A percentile compares a stretch with the other conserved stretches of the same genome.
phyloP scores from a whole-genome alignment of 2,113 vertebrate species.

The Australoheros scitulus region DNA sequence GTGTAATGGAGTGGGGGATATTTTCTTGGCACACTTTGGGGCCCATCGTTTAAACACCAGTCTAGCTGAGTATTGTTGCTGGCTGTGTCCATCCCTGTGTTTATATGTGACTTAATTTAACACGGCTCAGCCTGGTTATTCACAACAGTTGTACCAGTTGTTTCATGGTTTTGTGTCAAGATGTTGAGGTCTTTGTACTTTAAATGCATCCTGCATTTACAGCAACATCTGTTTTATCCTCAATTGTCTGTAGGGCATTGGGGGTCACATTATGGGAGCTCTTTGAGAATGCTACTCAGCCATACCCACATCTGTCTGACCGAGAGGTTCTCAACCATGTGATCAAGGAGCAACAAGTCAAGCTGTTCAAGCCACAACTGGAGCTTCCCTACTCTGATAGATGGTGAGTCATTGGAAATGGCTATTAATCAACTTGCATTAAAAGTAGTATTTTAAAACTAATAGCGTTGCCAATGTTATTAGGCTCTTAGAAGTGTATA shows the following conservation, averaged over 20 bases:
- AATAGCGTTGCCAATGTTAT: not conserved
- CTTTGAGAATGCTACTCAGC: slow-evolving; percentile 86
- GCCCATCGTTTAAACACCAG: not conserved
- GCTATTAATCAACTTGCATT: not conserved
- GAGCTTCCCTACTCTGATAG: slow-evolving; percentile 93
- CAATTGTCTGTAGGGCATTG: slow-evolving; percentile 83
- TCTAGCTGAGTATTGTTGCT: not conserved
- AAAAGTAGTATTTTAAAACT: not conserved
- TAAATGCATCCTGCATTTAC: too few relatives aligned
- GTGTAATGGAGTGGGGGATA: not conserved
- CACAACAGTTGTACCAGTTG: too few relatives aligned
- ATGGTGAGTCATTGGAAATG: slow-evolving; percentile 82
- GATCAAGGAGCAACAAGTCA: slow-evolving; percentile 90
- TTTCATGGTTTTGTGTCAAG: too few relatives aligned
- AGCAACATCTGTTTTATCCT: not conserved
- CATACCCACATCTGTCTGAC: slow-evolving; percentile 89
- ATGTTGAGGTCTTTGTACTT: too few relatives aligned
- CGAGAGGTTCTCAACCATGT: slow-evolving; percentile 91
- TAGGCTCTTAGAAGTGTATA: not conserved
- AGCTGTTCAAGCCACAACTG: slow-evolving; percentile 88
- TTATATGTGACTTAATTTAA: too few relatives aligned
- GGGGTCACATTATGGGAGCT: slow-evolving; percentile 96
- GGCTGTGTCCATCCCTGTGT: not conserved
- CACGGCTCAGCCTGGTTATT: too few relatives aligned
- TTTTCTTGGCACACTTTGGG: not conserved